These are phyloP conservation scores for Hydroisotoma schaefferi DNA, from an alignment of 2,888 invertebrate genomes.

Conservation along the genomic window DNA sequence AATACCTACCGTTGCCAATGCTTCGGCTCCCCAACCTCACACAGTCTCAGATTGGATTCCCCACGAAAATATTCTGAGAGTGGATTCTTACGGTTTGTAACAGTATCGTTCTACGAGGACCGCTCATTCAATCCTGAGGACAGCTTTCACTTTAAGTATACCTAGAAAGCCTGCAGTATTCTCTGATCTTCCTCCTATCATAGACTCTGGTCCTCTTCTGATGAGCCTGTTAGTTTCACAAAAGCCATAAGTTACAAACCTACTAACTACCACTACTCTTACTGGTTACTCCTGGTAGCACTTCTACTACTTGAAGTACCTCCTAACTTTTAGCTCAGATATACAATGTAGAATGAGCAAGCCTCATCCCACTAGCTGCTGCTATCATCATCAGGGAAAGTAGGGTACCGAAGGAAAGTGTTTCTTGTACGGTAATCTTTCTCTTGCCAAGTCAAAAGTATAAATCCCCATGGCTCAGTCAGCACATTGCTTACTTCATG, in stretches of 20 bases:
- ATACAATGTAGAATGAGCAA: no score
- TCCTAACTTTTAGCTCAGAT: no score
- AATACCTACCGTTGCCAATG: conserved; percentile 12
- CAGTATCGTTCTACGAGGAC: neutral
- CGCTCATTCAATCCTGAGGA: neutral
- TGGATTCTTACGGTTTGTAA: neutral
- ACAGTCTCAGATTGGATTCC: conserved; percentile 9
- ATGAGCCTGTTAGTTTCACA: no score
- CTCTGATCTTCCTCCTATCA: no score
- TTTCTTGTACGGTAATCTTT: neutral
- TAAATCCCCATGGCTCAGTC: neutral
- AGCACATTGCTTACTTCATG: neutral
- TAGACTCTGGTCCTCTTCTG: no score
- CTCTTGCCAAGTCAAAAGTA: conserved; percentile 1
- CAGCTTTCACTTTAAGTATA: neutral
- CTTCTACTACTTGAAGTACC: no score
- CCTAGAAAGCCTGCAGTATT: neutral
- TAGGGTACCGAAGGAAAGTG: neutral
- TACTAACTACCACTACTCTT: no score
- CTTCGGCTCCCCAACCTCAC: conserved; percentile 14
- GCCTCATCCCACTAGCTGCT: neutral
- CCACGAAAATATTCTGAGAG: neutral
- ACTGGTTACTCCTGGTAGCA: no score
- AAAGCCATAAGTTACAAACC: no score
- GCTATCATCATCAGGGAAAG: neutral